Evolutionary conservation across 2,113 vertebrate species (phyloP), one percentile per base, ranked within the genome.

Genomic region (Lepisosteus oculatus): DNA sequence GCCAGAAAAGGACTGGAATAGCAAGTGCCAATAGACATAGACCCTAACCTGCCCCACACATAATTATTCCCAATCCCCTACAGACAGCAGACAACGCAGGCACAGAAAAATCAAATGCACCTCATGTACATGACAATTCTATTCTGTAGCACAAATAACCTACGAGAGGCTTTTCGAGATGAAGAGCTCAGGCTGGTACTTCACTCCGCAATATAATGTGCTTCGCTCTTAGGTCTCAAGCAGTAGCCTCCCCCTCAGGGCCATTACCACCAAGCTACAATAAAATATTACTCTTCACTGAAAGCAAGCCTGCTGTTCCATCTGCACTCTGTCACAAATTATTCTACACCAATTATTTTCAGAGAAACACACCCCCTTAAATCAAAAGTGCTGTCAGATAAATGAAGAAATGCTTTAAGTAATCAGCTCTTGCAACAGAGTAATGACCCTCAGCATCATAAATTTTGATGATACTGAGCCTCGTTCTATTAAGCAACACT

Each of bases 371-470:
- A 11, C 62, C 3, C 29, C 62, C 6, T 11, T 41, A 65, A 65
- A 65, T 65, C 62, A 65, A 65, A 65, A 9, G 29, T 29, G 6
- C 3, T 41, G 29, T 65, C 17, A 13, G 59, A 61, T 14, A 14
- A 61, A 29, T 64, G 62, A 13, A 64, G 62, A 64, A 29, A 9
- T 65, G 62, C n/a, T 29, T 65, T 65, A 17, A 41, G 29, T 65
- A 65, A 65, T 65, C 62, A 65, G 13, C 17, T 3, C 62, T 43
- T 41, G 62, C 62, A 65, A 43, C 42, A 65, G 17, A 65, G 8
- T 3, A 13, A 65, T 65, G 62, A 8, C 42, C 29, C 17, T 11
- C 6, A 8, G n/a, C 2, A 14, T 59, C 57, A 59, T 59, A 59
- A 59, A 59, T 15, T 13, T n/a, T 59, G 57, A 14, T 59, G 56